phyloP scores from a whole-genome alignment of 2,113 vertebrate species.

The Microcebus lehilahytsara region DNA sequence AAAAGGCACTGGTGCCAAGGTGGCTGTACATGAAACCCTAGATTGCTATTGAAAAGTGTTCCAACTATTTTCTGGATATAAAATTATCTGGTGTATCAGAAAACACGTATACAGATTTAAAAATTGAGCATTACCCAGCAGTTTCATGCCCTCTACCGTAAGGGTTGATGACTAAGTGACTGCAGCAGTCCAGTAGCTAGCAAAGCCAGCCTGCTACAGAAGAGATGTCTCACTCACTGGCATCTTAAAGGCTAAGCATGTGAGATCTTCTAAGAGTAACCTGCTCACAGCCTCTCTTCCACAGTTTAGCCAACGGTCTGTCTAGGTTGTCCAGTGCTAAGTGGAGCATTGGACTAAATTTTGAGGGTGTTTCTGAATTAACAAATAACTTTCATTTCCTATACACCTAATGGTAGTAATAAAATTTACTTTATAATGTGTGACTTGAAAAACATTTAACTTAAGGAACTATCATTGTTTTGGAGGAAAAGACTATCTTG shows the following conservation, averaged over 20 bases:
- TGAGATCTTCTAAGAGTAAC: slow-evolving; percentile 24
- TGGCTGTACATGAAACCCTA: neutral
- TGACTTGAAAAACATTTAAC: slow-evolving; percentile 31
- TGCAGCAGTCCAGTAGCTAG: neutral
- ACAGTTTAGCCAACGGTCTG: slow-evolving; percentile 52
- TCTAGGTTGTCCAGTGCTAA: neutral
- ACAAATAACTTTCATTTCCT: slow-evolving; percentile 38
- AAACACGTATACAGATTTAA: neutral
- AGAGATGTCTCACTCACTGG: slow-evolving; percentile 41
- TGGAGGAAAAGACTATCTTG: neutral
- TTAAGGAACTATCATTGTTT: slow-evolving; percentile 20
- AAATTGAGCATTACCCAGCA: neutral
- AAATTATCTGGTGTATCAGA: slow-evolving; percentile 45
- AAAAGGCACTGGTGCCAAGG: neutral
- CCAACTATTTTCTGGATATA: slow-evolving; percentile 14
- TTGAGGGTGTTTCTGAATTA: slow-evolving; percentile 44
- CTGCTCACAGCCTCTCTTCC: neutral
- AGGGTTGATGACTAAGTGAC: slow-evolving; percentile 28
- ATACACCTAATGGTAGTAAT: neutral
- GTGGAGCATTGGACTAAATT: neutral
- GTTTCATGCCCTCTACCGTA: slow-evolving; percentile 12
- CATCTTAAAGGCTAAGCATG: neutral
- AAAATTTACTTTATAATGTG: slow-evolving; percentile 48
- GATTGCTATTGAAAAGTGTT: neutral
- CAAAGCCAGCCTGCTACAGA: neutral